Evolutionary conservation across 2,113 vertebrate genomes (phyloP), one percentile per base, ranked within the genome.

Genomic region (Sylvia atricapilla): DNA sequence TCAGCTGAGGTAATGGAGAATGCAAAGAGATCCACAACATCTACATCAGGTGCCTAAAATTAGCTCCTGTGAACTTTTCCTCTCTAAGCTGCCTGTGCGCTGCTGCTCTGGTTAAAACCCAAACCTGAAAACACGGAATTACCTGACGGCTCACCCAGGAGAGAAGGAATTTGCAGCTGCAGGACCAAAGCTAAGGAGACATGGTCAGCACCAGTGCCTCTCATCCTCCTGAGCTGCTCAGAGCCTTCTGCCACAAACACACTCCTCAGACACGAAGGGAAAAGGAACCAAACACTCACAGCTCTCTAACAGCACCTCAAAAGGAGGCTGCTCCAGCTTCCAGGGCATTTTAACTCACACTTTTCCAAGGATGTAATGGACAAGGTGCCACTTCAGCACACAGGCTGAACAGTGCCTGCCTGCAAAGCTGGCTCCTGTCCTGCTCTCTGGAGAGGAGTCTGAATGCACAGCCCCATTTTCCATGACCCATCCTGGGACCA

Each of bases 21-120:
- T 28, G 91, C 83, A 89, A 90, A 92, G 79, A 68, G 79, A 92
- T 88, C 70, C 91, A 93, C 70, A 92, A 63, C 70, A 88, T 39
- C 90, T 50, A 49, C 56, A 76, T 30, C 17, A 89, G 73, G 55
- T 20, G 28, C 31, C 87, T 94, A 91, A 87, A 95, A 93, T 90
- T 80, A 96, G 90, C 79, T 62, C 43, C 82, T 5, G 2, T 52
- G 55, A 96, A 92, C 92, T 90, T 82, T 91, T 74, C 93, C 80
- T 90, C 89, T 73, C 95, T 63, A 13, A 79, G 78, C 37, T 43
- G 78, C 6, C 49, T n/a, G 22, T 25, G 52, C 11, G 2, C 0
- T 62, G 49, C 74, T 69, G 22, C 53, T 62, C 53, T 1, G 2
- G n/a, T 69, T 87, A 55, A 93, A 87, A 39, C 11, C 33, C 41